Base-by-base conservation (phyloP, 2,888 invertebrate genomes). In the Drosophila austrosaltans region DNA sequence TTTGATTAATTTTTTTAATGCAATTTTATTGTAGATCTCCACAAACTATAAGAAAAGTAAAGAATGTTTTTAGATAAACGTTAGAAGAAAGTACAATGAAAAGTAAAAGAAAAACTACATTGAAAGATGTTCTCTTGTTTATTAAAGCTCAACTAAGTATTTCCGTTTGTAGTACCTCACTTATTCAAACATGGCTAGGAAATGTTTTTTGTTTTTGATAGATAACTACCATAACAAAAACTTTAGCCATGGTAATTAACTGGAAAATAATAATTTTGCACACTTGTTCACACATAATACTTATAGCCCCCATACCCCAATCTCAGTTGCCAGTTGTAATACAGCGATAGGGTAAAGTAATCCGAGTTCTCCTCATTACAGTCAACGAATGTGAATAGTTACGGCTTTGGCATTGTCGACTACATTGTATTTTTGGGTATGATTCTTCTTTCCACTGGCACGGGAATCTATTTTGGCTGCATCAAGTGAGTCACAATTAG, bases 401-500 rank as follows among this genome's bases (percentile, higher is more conserved):
- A 75, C 68, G 71, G 87, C 59, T 92, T 92, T 62, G 89, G 90
- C 63, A 77, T 89, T 28, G 90, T 93, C 28, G 96, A 96, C 91
- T 97, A 97, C 92, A 92, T 94, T 44, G 95, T 96, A 42, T 97
- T 97, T 87, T 94, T 93, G 5, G 88, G 94, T 4, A 95, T 97
- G 93, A 93, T 96, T 77, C 82, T 94, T 4, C 88, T 96, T 2
- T 97, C 97, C 0, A 96, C 96, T 12, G 93, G 94, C 2, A 96
- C 97, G n/a, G 97, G 97, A 1, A 89, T 97, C 57, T 97, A 96
- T 91, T 88, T 92, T 89, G 91, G 93, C 79, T 88, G 91, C 69
- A 82, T 87, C 57, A 92, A 89, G 92, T 92, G 60, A 84, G 85
- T 70, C 5, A 40, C 57, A 42, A 16, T 5, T 16, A 16, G 16